Percentiles rank a stretch among this genome's conserved stretches.
These are phyloP conservation scores for Pseudorhombus dupliciocellatus DNA, from an alignment of 2,113 vertebrate genomes.

Conservation along the genomic window DNA sequence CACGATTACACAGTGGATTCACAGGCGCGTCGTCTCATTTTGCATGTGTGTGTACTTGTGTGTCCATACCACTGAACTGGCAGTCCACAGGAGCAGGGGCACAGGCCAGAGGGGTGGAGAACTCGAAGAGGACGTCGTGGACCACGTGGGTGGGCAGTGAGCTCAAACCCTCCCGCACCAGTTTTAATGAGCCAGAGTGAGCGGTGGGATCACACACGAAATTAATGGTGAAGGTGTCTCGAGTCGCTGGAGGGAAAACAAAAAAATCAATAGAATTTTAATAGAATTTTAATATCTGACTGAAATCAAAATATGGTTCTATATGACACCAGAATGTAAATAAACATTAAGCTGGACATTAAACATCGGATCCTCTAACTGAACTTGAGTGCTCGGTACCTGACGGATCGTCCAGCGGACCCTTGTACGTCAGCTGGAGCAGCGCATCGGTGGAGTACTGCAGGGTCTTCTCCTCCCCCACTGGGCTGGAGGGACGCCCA, in stretches of 20 bases:
- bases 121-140: constrained; percentile 88
- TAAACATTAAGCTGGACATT: too few relatives aligned
- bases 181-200: constrained; percentile 76
- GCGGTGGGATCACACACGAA: constrained; percentile 87
- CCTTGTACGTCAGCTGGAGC: constrained; percentile 88
- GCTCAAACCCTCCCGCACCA: constrained; percentile 86
- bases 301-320: too few relatives aligned
- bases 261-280: too few relatives aligned
- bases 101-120: constrained; percentile 90
- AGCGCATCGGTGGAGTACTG: constrained; percentile 87
- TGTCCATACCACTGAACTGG: constrained; percentile 77
- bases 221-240: constrained; percentile 85
- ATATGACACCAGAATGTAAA: too few relatives aligned
- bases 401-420: constrained; percentile 62
- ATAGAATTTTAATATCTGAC: too few relatives aligned
- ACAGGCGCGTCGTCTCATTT: too few relatives aligned
- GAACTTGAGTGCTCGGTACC: constrained; percentile 70
- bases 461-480: constrained; percentile 84
- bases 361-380: neutral
- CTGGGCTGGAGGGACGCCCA: constrained; percentile 59
- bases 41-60: neutral
- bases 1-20: neutral
- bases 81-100: constrained; percentile 90
- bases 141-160: constrained; percentile 52
- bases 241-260: constrained; percentile 73